Evolutionary conservation across 2,888 invertebrate species (phyloP).

Genomic region (Thereva nobilitata): DNA sequence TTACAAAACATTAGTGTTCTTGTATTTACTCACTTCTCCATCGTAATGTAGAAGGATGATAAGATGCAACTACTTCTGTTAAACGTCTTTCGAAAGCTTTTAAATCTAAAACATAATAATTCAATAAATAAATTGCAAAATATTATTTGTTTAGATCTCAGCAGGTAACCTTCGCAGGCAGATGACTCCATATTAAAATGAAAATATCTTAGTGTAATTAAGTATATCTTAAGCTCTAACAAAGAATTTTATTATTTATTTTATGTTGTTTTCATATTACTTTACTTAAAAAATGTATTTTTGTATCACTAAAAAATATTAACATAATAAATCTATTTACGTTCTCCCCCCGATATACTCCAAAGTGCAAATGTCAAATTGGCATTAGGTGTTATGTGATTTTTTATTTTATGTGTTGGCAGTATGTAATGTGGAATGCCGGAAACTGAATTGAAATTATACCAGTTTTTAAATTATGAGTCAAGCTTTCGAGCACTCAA

Average conservation of each 20-base stretch:
- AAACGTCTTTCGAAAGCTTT: constrained; percentile 97
- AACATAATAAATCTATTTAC: background rate
- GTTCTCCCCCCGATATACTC: no score
- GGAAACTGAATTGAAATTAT: no score
- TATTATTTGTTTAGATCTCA: constrained; percentile 66
- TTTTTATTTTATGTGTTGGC: no score
- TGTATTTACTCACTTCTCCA: constrained; percentile 82
- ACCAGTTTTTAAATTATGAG: no score
- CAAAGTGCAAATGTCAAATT: no score
- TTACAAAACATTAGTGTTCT: no score
- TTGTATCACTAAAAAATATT: constrained; percentile 1
- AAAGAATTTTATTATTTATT: background rate
- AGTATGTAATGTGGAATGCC: no score
- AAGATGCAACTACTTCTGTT: constrained; percentile 94
- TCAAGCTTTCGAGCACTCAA: no score
- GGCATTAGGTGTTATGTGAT: no score
- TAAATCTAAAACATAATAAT: constrained; percentile 69
- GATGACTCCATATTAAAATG: constrained; percentile 72
- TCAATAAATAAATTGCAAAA: constrained; percentile 43
- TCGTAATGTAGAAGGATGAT: constrained; percentile 90
- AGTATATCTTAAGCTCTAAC: background rate
- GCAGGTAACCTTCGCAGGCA: constrained; percentile 87
- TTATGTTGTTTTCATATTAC: constrained; percentile 18
- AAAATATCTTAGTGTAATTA: background rate
- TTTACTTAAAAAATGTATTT: background rate